Percentiles rank a stretch among this genome's conserved stretches.
Evolutionary conservation across 2,797 vertebrate species (phyloP).

Genomic region (Tinamus major): DNA sequence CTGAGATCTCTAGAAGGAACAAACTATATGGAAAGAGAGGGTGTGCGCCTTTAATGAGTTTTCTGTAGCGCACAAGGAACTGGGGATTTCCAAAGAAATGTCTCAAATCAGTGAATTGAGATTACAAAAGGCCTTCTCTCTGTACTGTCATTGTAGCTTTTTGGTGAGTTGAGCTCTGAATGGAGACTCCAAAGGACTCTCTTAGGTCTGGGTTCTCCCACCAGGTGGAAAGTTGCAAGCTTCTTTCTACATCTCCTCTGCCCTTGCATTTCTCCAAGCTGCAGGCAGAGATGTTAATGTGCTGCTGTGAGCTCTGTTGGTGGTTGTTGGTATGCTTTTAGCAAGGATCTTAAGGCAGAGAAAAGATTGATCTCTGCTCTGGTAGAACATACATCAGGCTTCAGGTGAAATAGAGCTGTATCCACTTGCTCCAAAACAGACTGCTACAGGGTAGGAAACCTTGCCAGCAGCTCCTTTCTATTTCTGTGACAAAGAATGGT

Average conservation of each 20-base stretch:
- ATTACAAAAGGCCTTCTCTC: neutral
- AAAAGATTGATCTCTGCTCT: neutral
- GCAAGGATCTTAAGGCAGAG: neutral
- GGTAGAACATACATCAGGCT: neutral
- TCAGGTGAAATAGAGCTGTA: constrained; percentile 8
- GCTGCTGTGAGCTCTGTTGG: neutral
- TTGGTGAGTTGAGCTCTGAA: neutral
- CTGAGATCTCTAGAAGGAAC: neutral
- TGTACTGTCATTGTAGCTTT: neutral
- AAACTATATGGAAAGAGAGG: neutral
- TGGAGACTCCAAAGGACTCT: neutral
- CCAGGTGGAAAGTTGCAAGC: neutral
- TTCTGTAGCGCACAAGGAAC: neutral
- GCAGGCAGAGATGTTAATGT: neutral
- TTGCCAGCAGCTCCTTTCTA: neutral
- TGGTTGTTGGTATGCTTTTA: neutral
- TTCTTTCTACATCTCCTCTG: neutral
- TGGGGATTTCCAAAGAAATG: neutral
- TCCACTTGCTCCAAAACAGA: neutral
- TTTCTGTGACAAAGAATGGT: neutral
- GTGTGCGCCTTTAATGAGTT: neutral
- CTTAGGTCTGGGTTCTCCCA: neutral
- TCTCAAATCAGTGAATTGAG: neutral
- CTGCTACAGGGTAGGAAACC: neutral
- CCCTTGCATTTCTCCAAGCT: neutral